A percentile compares a stretch with the other conserved stretches of the same genome.
phyloP scores from a whole-genome alignment of 2,113 vertebrate genomes.

The Amblyopsis rosae region DNA sequence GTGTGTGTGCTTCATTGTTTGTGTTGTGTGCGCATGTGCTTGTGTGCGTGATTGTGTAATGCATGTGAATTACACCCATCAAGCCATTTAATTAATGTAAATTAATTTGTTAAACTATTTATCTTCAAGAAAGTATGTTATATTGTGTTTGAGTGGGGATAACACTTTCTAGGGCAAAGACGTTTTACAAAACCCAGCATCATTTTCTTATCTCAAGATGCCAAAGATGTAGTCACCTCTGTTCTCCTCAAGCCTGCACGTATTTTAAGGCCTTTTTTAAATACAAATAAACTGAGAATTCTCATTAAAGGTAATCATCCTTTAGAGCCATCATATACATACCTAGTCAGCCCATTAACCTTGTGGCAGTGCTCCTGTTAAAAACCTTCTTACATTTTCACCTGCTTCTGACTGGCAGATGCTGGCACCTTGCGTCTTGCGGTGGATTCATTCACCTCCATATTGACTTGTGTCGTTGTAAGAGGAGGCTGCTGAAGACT shows the following conservation, averaged over 20 bases:
- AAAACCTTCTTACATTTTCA: not conserved
- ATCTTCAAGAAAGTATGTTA: constrained; percentile 23
- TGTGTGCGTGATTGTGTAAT: not conserved
- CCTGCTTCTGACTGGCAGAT: not conserved
- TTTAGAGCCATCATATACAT: constrained; percentile 40
- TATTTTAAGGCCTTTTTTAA: constrained; percentile 56
- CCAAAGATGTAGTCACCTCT: constrained; percentile 71
- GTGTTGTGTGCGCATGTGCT: not conserved
- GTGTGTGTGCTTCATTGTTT: too few relatives aligned
- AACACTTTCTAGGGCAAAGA: constrained; percentile 66
- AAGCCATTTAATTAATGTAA: constrained; percentile 9
- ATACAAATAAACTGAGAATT: constrained; percentile 61
- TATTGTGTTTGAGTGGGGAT: constrained; percentile 40
- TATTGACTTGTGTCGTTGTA: too few relatives aligned
- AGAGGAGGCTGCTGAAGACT: too few relatives aligned
- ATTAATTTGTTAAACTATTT: constrained; percentile 42
- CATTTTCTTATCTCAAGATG: constrained; percentile 66
- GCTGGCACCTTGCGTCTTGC: too few relatives aligned
- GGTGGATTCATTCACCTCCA: too few relatives aligned
- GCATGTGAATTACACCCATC: not conserved
- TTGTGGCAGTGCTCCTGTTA: constrained; percentile 36
- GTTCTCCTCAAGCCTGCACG: constrained; percentile 52
- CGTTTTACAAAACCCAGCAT: constrained; percentile 61
- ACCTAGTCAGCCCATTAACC: constrained; percentile 48
- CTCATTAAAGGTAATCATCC: constrained; percentile 55